Evolutionary conservation across 2,888 invertebrate species (phyloP), one percentile per base, ranked within the genome.

Genomic region (Eupsilia transversa): DNA sequence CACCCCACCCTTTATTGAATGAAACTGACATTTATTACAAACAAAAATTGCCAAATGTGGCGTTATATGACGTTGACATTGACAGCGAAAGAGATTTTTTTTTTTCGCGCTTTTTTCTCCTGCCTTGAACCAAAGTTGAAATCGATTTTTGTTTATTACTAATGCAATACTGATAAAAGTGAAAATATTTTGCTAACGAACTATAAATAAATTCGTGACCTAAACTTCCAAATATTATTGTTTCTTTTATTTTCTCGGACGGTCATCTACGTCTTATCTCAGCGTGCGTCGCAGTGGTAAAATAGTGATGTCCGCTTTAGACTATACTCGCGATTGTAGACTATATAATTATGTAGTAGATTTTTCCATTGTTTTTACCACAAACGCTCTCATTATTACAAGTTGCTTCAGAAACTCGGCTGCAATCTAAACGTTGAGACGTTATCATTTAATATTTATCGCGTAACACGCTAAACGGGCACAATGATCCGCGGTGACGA

Each of bases 21-120:
- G 23, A 68, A 65, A 79, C 66, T 78, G 79, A 79, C 65, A 41
- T n/a, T 17, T 35, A 49, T 17, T 70, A 35, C 35, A 3, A 20
- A n/a, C n/a, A n/a, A n/a, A n/a, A 66, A 54, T 27, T 67, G 27
- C 46, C n/a, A 72, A 72, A 57, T 27, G 38, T 60, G 17, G 23
- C 33, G 6, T 59, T 27, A 0, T 27, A 1, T 73, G 23, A 43
- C 52, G 56, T 20, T 74, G 63, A 63, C 73, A 61, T n/a, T 72
- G 73, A 72, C 41, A 60, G n/a, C 20, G 14, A 54, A 23, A 14
- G 7, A 20, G 2, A 1, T 2, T 7, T 9, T 23, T 46, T 43
- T 43, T 43, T 43, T 43, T 38, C 7, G 2, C 2, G 43, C 43
- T 10, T 33, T 60, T 38, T n/a, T 10, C 38, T 23, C n/a, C 0